Evolutionary conservation across 1,140 invertebrate species (phyloP).

Genomic region (Oscheius sp.): DNA sequence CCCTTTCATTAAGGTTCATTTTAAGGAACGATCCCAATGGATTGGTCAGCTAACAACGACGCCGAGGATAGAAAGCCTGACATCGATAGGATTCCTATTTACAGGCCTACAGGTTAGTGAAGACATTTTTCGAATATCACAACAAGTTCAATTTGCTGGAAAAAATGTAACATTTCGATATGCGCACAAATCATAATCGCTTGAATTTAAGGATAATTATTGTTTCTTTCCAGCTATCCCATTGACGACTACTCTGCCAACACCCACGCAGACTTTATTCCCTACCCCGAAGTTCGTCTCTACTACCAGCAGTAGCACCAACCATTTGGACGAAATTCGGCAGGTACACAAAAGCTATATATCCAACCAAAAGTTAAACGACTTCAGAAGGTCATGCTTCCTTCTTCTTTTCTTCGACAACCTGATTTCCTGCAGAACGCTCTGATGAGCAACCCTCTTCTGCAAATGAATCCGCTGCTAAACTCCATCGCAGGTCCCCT

Average conservation of each 20-base stretch:
- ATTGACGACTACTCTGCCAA: neutral
- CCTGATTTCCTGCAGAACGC: neutral
- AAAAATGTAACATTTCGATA: too few species aligned
- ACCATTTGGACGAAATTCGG: neutral
- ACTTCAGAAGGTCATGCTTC: too few species aligned
- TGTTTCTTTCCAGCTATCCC: neutral
- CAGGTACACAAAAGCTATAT: neutral
- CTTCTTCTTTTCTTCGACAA: too few species aligned
- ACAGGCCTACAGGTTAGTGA: slow-evolving; percentile 1
- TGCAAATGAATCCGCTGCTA: neutral
- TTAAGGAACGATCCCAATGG: neutral
- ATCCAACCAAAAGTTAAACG: too few species aligned
- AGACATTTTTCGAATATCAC: too few species aligned
- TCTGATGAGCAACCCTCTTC: neutral
- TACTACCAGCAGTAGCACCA: neutral
- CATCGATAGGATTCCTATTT: neutral
- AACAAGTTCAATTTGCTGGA: too few species aligned
- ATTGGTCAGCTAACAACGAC: neutral
- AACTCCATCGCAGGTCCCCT: neutral
- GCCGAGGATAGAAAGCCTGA: neutral
- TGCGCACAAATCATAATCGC: too few species aligned
- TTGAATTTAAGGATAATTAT: too few species aligned
- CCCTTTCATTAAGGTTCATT: neutral
- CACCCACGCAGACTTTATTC: neutral
- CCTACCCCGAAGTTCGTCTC: neutral